Conservation (phyloP, 1,140 invertebrate genomes). For the Chrysoperla carnea region DNA sequence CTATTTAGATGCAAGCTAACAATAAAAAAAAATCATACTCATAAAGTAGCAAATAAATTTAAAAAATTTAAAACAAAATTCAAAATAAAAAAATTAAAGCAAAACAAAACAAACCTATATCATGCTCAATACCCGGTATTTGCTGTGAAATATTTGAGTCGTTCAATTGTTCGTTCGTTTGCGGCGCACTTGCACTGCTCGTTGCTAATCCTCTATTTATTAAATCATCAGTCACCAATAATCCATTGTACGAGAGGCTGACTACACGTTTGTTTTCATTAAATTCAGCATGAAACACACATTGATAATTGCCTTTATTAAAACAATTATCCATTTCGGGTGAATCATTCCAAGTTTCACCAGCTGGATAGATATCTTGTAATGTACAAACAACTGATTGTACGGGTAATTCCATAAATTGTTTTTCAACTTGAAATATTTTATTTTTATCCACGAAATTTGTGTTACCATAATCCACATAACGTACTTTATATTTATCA, state of each 20-base stretch:
- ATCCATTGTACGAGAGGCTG: conserved; percentile 27
- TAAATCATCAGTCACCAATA: conserved; percentile 21
- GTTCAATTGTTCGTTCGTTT: conserved; percentile 2
- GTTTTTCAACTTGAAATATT: conserved; percentile 44
- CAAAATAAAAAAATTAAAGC: neutral
- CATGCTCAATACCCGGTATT: neutral
- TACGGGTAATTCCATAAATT: conserved; percentile 44
- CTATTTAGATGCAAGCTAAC: neutral
- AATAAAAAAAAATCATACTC: too few relatives aligned
- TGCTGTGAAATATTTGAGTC: conserved; percentile 1
- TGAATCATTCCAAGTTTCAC: conserved; percentile 30
- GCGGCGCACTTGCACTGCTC: conserved; percentile 3
- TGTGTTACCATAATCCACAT: conserved; percentile 57
- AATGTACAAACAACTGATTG: conserved; percentile 49
- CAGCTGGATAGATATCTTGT: conserved; percentile 30
- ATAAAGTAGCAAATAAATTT: neutral
- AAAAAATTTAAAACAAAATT: neutral
- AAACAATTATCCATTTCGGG: conserved; percentile 34
- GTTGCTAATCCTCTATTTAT: conserved; percentile 25
- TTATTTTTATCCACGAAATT: conserved; percentile 34
- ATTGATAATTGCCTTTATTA: conserved; percentile 32
- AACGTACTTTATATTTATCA: conserved; percentile 40
- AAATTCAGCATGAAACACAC: conserved; percentile 26
- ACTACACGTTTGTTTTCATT: conserved; percentile 29
- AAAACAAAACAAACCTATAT: conserved; percentile 7